These are phyloP conservation scores for Drosophila meridionalis DNA, from an alignment of 2,888 invertebrate genomes.

Conservation along the genomic window DNA sequence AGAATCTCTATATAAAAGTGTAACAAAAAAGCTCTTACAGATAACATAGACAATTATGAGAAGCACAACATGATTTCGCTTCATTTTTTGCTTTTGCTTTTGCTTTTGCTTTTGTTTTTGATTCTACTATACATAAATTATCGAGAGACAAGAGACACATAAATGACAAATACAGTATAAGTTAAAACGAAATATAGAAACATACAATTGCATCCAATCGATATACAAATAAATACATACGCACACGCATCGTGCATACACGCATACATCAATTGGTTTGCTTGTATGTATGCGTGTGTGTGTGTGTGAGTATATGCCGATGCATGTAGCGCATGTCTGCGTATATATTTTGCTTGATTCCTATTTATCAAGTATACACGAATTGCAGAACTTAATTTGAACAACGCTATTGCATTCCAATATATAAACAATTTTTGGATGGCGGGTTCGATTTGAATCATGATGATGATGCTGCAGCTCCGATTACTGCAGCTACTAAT, in stretches of 20 bases:
- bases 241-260: background rate
- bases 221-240: background rate
- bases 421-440: constrained; percentile 38
- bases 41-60: constrained; percentile 4
- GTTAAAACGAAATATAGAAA: constrained; percentile 1
- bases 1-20: background rate
- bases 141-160: background rate
- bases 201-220: constrained; percentile 1
- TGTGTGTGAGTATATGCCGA: constrained; percentile 1
- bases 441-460: constrained; percentile 35
- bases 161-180: constrained; percentile 14
- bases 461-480: background rate
- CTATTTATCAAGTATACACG: constrained; percentile 25
- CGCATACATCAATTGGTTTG: background rate
- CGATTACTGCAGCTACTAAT: background rate
- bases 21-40: constrained; percentile 3
- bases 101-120: too few relatives aligned
- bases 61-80: constrained; percentile 7
- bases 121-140: constrained; percentile 18
- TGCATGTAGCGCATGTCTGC: constrained; percentile 2
- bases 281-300: background rate
- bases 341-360: background rate
- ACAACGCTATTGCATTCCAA: constrained; percentile 20
- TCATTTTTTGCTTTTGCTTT: background rate
- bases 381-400: constrained; percentile 24